Evolutionary conservation across 2,797 vertebrate genomes (phyloP).

Genomic region (Heteromormyrus szaboi): DNA sequence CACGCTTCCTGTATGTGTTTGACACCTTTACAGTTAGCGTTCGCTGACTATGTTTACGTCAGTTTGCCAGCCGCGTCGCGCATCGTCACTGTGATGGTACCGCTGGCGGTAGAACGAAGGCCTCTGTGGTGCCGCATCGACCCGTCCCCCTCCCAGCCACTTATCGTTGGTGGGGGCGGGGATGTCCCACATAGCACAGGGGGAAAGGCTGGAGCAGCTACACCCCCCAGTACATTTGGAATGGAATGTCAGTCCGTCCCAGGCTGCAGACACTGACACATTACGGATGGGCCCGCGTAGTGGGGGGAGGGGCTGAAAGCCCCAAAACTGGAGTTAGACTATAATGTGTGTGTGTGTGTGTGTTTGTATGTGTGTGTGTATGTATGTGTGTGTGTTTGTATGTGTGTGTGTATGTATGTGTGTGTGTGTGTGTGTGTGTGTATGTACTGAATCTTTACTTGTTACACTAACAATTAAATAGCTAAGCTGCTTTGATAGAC

Average conservation of each 20-base stretch:
- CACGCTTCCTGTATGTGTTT: background rate
- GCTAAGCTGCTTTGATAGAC: background rate
- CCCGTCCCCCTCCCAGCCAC: background rate
- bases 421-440: background rate
- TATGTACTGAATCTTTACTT: background rate
- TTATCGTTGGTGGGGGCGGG: background rate
- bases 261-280: background rate
- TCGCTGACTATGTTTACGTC: background rate
- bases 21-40: background rate
- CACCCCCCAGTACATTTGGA: background rate
- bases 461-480: background rate
- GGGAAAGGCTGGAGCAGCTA: background rate
- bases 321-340: background rate
- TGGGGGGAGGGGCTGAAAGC: background rate
- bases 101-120: background rate
- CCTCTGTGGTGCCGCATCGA: background rate
- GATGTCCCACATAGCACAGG: background rate
- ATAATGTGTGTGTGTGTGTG: background rate
- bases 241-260: background rate
- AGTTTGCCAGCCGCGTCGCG: background rate
- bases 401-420: accelerated
- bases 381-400: accelerated
- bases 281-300: background rate
- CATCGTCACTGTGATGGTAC: background rate
- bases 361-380: accelerated